Base-by-base conservation (phyloP, 2,888 invertebrate species). In the Spicauda simplicius region DNA sequence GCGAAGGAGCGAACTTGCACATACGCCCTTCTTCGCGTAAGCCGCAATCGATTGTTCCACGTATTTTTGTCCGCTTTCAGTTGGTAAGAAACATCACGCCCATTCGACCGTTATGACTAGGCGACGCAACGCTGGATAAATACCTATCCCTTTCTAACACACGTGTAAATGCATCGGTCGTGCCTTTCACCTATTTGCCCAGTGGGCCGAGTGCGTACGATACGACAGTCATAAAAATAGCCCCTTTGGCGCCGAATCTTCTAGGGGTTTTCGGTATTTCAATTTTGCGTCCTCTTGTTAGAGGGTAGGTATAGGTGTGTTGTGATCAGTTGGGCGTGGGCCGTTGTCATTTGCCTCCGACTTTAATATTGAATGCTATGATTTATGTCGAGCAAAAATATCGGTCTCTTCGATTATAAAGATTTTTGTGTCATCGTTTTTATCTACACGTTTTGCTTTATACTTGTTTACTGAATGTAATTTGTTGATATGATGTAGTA, bases 31-130 rank as follows among this genome's bases (percentile, higher is more conserved):
- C 73, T 78, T 69, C 76, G 76, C 70, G 80, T 75, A 74, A 77
- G 81, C 77, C 74, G 74, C 80, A 84, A 88, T 88, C 91, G 91
- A 92, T 93, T 93, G 92, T 92, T 87, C 90, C 87, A 86, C 88
- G 91, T 91, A 92, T 92, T 92, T 93, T 92, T 93, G 91, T 91
- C 89, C 88, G 89, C 88, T 88, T 88, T 87, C 88, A 86, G 88
- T 90, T 88, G 90, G 92, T 91, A 93, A 93, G 92, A 92, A 92
- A 90, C 90, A 91, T 91, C 91, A 92, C 93, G 93, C 93, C 93
- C 93, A 93, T 92, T 93, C 91, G 93, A 93, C 92, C 93, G 93
- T 93, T 91, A 92, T 92, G 92, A 89, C 90, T 91, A 88, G 86
- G 85, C 85, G 83, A 86, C 89, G 90, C 84, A 90, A 88, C 89